Evolutionary conservation across 2,113 vertebrate species (phyloP).

Genomic region (Lampris incognitus): DNA sequence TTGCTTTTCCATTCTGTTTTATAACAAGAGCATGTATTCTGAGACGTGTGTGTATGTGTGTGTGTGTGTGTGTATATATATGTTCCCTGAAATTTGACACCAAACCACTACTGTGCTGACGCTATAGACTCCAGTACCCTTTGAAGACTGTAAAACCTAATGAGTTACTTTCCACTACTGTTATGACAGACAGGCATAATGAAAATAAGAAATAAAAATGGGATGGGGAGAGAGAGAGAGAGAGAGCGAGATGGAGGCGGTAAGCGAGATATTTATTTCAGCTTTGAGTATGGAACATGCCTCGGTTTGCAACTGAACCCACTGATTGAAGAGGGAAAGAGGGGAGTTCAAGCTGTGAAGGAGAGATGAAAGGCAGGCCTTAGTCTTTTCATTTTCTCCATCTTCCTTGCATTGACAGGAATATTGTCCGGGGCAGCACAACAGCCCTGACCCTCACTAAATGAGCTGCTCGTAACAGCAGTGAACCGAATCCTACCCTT

Average conservation of each 20-base stretch:
- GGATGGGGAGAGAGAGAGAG: slow-evolving; percentile 15
- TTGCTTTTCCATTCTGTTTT: slow-evolving; percentile 49
- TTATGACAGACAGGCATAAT: slow-evolving; percentile 9
- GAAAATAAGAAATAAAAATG: neutral
- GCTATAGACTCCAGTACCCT: slow-evolving; percentile 20
- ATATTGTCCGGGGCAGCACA: too few species aligned
- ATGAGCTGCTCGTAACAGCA: too few species aligned
- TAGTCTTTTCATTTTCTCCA: too few species aligned
- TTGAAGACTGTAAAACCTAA: slow-evolving; percentile 39
- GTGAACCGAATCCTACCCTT: too few species aligned
- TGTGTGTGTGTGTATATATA: neutral
- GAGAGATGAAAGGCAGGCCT: slow-evolving; percentile 1
- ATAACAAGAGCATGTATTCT: slow-evolving; percentile 44
- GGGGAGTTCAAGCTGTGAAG: slow-evolving; percentile 33
- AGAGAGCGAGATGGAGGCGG: neutral
- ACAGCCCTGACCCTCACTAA: too few species aligned
- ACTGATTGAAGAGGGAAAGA: neutral
- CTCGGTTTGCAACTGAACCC: slow-evolving; percentile 1
- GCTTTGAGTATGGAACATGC: too few species aligned
- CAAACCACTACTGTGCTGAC: slow-evolving; percentile 5
- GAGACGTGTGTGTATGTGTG: neutral
- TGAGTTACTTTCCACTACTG: slow-evolving; percentile 56
- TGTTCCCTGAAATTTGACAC: slow-evolving; percentile 30
- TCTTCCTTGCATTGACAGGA: too few species aligned
- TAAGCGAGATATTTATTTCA: neutral